Evolutionary conservation across 2,888 invertebrate genomes (phyloP).

Genomic region (Macroteleia sp.): DNA sequence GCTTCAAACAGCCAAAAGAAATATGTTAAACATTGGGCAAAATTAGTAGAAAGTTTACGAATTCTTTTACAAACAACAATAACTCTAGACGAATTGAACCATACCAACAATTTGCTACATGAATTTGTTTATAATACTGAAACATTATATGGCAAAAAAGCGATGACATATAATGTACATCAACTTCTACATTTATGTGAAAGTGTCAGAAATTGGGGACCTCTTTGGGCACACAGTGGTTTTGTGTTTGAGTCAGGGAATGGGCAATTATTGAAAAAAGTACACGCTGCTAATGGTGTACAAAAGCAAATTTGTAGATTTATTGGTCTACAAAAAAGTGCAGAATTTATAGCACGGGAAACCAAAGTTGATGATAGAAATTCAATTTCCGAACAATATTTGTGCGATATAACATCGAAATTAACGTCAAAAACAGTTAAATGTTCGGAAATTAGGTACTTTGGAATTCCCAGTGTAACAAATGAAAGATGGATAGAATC

Average conservation of each 20-base stretch:
- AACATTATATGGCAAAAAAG: background rate
- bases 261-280: too few species aligned
- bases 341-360: conserved; percentile 4
- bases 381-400: conserved; percentile 9
- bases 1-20: background rate
- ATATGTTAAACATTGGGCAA: conserved; percentile 6
- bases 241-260: too few species aligned
- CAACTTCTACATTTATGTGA: conserved; percentile 1
- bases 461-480: background rate
- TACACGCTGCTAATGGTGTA: too few species aligned
- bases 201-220: too few species aligned
- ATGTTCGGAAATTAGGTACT: background rate
- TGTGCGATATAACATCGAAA: background rate
- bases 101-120: background rate
- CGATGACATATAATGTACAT: conserved; percentile 16
- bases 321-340: conserved; percentile 5
- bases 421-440: conserved; percentile 5
- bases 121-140: conserved; percentile 8
- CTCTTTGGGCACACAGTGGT: too few species aligned
- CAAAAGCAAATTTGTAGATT: conserved; percentile 13
- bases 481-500: background rate
- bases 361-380: background rate
- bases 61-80: conserved; percentile 1
- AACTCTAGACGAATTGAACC: background rate
- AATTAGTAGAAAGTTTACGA: background rate